Evolutionary conservation across 2,888 invertebrate genomes (phyloP).

Genomic region (Sialis fuliginosa): DNA sequence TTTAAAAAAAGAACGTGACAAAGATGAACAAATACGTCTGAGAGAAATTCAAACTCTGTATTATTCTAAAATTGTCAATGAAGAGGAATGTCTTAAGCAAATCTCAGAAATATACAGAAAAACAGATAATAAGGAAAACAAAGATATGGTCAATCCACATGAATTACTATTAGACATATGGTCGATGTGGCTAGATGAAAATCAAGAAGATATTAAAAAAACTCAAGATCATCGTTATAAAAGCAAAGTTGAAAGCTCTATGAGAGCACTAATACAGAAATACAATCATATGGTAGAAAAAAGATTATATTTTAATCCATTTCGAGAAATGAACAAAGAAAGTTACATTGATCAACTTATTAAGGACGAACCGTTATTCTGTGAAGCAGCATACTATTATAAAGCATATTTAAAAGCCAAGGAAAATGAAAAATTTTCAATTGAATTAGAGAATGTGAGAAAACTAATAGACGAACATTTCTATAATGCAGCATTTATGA

Average conservation of each 20-base stretch:
- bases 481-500: too few relatives aligned
- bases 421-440: neutral
- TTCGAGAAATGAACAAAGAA: too few relatives aligned
- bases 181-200: conserved; percentile 15
- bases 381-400: conserved; percentile 16
- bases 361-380: conserved; percentile 13
- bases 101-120: conserved; percentile 1
- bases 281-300: neutral
- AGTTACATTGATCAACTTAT: conserved; percentile 10
- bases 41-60: too few relatives aligned
- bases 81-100: too few relatives aligned
- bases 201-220: conserved; percentile 6
- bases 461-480: too few relatives aligned
- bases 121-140: conserved; percentile 2
- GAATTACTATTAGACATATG: conserved; percentile 13
- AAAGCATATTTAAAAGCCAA: conserved; percentile 12
- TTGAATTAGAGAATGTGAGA: too few relatives aligned
- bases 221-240: neutral
- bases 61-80: too few relatives aligned
- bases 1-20: too few relatives aligned
- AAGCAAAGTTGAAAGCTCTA: neutral
- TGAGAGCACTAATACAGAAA: conserved; percentile 1
- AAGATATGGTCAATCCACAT: conserved; percentile 7
- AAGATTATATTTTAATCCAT: too few relatives aligned
- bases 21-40: too few relatives aligned